These are phyloP conservation scores for Dendrocincla tyrannina DNA, from an alignment of 2,797 vertebrate genomes.

Conservation along the genomic window DNA sequence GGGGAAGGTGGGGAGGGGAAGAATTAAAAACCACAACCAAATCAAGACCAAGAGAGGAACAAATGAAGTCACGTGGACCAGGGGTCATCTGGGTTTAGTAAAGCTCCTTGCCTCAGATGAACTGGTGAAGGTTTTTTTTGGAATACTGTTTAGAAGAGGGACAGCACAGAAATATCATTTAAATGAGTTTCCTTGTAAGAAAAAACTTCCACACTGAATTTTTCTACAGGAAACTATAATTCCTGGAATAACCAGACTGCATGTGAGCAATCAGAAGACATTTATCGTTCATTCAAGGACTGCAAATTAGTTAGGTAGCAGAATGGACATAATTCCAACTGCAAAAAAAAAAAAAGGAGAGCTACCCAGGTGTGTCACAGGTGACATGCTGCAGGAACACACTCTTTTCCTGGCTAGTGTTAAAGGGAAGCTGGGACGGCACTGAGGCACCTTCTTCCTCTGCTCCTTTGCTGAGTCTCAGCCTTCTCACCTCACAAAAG, in stretches of 20 bases:
- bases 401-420: not conserved
- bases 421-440: not conserved
- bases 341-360: not conserved
- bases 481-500: not conserved
- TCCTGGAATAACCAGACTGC: not conserved
- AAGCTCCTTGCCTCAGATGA: conserved; percentile 61
- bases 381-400: not conserved
- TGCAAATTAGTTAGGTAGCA: not conserved
- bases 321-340: not conserved
- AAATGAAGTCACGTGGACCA: conserved; percentile 77
- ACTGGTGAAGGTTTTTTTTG: not conserved
- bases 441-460: not conserved
- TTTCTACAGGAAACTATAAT: not conserved
- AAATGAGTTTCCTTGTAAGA: not conserved
- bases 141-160: conserved; percentile 31
- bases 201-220: not conserved
- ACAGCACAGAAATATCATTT: conserved; percentile 43
- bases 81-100: conserved; percentile 66
- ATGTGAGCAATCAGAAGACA: not conserved
- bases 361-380: not conserved
- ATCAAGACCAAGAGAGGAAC: conserved; percentile 73
- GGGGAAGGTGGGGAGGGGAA: conserved; percentile 70
- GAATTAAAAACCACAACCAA: conserved; percentile 61
- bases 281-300: not conserved
- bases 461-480: not conserved